Base-by-base conservation (phyloP, 2,888 invertebrate genomes). In the Adineta ricciae region DNA sequence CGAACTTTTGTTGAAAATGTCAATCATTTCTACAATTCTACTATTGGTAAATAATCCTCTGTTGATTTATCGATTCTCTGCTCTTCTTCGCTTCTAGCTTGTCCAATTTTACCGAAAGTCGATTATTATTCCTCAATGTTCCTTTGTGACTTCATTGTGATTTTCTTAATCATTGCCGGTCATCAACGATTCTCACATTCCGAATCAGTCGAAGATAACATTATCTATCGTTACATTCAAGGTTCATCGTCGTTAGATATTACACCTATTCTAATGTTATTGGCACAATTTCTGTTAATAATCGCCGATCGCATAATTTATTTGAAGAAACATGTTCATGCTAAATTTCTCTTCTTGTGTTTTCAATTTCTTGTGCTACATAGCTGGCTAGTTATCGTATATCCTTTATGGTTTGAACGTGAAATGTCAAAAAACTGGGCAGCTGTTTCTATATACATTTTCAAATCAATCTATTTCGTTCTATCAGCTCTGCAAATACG, bases 91-190 rank as follows among this genome's bases (percentile, higher is more conserved):
- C n/a, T n/a, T 19, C 14, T 50, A 50, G 50, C 50, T 50, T 50
- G 50, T 50, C 50, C 50, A 50, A 50, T 50, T 50, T 14, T 50
- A 9, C 50, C 50, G 19, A 50, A 50, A 50, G 94, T 94, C 9
- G 96, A 97, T 91, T 95, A 99, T n/a, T 99, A 99, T 91, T 96
- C 97, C 0, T 94, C 95, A 89, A 98, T 99, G 97, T 99, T 99
- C 91, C 93, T 97, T 87, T 97, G 98, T 90, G 99, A 99, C 91
- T 97, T 99, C 91, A 94, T 96, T 90, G 97, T 97, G 90, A 97
- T 99, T 90, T 93, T 99, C 88, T 95, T 99, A 49, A 93, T 98
- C 86, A 94, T 98, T 86, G 95, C 99, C 90, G 97, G 97, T 86
- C 99, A 96, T 89, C 94, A 95, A 32, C 94, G 96, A 1, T 99